Percentiles rank a stretch among this genome's conserved stretches.
phyloP scores from a whole-genome alignment of 2,888 invertebrate species.

The Parelbella ahira region DNA sequence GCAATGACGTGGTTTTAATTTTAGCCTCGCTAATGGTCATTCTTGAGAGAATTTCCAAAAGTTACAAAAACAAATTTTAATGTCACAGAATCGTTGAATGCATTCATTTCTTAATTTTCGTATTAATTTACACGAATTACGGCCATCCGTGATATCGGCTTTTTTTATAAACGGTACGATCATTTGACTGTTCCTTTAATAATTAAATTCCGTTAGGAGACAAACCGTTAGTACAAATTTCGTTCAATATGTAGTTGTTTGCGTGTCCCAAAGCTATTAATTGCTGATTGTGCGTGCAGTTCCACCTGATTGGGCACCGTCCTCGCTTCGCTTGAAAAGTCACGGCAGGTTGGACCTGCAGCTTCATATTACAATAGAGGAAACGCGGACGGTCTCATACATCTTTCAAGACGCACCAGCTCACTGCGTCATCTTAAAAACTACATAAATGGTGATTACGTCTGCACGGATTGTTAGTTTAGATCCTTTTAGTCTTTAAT shows the following conservation, averaged over 20 bases:
- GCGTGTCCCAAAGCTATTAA: constrained; percentile 53
- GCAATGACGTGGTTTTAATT: constrained; percentile 48
- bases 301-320: constrained; percentile 48
- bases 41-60: constrained; percentile 5
- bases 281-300: constrained; percentile 43
- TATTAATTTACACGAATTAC: not conserved
- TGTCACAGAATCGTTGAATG: too few relatives aligned
- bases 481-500: too few relatives aligned
- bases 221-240: constrained; percentile 31
- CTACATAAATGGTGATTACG: too few relatives aligned
- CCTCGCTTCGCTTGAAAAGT: constrained; percentile 38
- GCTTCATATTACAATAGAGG: constrained; percentile 35
- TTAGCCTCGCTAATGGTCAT: constrained; percentile 31
- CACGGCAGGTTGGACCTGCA: constrained; percentile 42
- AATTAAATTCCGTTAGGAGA: constrained; percentile 21
- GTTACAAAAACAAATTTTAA: constrained; percentile 4
- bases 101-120: not conserved
- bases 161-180: too few relatives aligned
- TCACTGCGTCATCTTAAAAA: too few relatives aligned
- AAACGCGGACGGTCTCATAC: constrained; percentile 26
- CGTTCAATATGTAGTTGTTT: constrained; percentile 30
- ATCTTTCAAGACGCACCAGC: too few relatives aligned
- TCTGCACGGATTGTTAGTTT: too few relatives aligned
- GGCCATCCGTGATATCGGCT: too few relatives aligned
- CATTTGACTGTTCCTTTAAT: too few relatives aligned